A percentile compares a stretch with the other conserved stretches of the same genome.
Evolutionary conservation across 53 echinoderm and acorn worm genomes (phyloP).

Genomic region (Paracentrotus lividus): DNA sequence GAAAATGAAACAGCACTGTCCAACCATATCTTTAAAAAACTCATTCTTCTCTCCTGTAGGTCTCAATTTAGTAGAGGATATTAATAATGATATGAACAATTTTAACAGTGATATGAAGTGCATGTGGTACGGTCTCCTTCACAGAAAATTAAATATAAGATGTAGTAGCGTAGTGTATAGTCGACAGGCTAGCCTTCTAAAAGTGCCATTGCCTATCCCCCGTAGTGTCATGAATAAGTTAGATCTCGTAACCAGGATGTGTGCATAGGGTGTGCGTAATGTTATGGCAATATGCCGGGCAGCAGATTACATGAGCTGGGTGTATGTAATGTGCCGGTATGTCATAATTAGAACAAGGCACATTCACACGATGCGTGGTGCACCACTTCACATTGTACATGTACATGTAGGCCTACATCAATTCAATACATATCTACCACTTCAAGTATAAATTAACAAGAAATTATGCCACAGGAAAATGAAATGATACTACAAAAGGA

Average conservation of each 20-base stretch:
- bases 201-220: background rate
- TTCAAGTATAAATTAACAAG: too few species aligned
- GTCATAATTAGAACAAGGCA: background rate
- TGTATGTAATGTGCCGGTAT: background rate
- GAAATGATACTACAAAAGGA: too few species aligned
- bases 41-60: background rate
- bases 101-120: background rate
- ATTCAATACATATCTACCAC: too few species aligned
- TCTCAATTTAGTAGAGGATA: background rate
- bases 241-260: conserved; percentile 13
- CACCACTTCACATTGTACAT: too few species aligned
- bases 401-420: too few species aligned
- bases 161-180: background rate
- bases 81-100: conserved; percentile 13
- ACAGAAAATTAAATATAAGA: background rate
- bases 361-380: too few species aligned
- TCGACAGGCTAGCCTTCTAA: background rate
- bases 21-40: background rate
- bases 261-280: background rate
- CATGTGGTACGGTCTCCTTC: background rate
- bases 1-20: background rate
- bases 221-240: background rate
- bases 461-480: too few species aligned
- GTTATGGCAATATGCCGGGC: background rate
- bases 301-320: background rate